A percentile compares a stretch with the other conserved stretches of the same genome.
Evolutionary conservation across 2,797 vertebrate genomes (phyloP).

Genomic region (Clarias platycephalus): DNA sequence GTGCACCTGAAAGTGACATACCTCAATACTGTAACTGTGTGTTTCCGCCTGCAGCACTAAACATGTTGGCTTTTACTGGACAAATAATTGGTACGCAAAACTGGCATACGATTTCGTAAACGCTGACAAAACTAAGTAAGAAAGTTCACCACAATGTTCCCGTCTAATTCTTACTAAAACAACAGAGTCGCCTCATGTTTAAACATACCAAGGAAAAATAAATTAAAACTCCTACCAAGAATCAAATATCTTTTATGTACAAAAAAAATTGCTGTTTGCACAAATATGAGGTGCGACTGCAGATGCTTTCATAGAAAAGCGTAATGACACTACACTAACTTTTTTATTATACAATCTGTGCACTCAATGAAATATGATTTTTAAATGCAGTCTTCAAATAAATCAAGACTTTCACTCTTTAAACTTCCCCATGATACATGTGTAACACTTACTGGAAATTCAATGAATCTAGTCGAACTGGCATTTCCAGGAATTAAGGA

Average conservation of each 20-base stretch:
- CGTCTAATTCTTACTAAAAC: neutral
- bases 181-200: neutral
- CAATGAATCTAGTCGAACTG: constrained; percentile 66
- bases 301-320: neutral
- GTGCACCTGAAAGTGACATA: neutral
- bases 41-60: neutral
- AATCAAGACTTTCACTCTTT: constrained; percentile 14
- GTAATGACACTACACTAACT: too few relatives aligned
- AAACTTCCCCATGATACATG: constrained; percentile 34
- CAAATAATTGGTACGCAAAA: neutral
- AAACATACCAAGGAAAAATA: neutral
- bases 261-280: neutral
- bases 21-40: neutral
- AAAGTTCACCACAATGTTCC: neutral
- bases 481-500: constrained; percentile 59
- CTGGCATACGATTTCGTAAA: neutral
- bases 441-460: constrained; percentile 27
- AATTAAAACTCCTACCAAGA: neutral
- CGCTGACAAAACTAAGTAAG: neutral
- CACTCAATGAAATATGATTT: neutral
- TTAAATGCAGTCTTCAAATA: neutral
- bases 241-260: neutral
- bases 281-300: neutral
- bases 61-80: neutral
- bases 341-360: neutral